A percentile compares a stretch with the other conserved stretches of the same genome.
phyloP scores from a whole-genome alignment of 2,797 vertebrate species.

The Fringilla coelebs region DNA sequence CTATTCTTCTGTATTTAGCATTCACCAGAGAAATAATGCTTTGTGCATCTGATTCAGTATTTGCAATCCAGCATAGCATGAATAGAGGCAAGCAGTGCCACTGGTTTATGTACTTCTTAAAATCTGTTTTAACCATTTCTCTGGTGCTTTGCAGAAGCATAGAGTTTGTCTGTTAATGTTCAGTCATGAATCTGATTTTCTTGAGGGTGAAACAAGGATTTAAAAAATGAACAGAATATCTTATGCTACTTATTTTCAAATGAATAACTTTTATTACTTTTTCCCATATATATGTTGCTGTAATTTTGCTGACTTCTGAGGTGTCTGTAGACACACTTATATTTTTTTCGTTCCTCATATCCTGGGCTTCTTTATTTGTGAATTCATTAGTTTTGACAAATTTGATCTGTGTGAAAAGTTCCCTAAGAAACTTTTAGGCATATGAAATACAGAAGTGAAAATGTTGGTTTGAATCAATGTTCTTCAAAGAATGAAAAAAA shows the following conservation, averaged over 20 bases:
- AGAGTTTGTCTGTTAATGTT: neutral
- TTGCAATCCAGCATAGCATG: neutral
- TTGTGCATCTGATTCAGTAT: neutral
- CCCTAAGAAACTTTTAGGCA: neutral
- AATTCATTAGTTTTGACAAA: neutral
- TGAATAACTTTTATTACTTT: neutral
- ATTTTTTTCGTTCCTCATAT: neutral
- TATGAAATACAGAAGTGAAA: neutral
- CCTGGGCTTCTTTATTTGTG: neutral
- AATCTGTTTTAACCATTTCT: neutral
- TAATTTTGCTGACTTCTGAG: neutral
- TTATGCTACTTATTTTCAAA: neutral
- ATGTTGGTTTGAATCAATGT: neutral
- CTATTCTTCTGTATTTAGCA: neutral
- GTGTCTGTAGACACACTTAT: neutral
- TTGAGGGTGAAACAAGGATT: neutral
- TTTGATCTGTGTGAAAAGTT: neutral
- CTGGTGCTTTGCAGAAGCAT: neutral
- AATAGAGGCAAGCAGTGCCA: neutral
- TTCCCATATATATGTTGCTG: neutral
- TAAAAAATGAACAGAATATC: neutral
- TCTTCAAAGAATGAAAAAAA: neutral
- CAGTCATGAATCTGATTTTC: neutral
- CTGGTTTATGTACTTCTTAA: neutral
- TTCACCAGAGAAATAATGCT: neutral